Evolutionary conservation across 2,113 vertebrate genomes (phyloP).

Genomic region (Rhynchomys soricoides): DNA sequence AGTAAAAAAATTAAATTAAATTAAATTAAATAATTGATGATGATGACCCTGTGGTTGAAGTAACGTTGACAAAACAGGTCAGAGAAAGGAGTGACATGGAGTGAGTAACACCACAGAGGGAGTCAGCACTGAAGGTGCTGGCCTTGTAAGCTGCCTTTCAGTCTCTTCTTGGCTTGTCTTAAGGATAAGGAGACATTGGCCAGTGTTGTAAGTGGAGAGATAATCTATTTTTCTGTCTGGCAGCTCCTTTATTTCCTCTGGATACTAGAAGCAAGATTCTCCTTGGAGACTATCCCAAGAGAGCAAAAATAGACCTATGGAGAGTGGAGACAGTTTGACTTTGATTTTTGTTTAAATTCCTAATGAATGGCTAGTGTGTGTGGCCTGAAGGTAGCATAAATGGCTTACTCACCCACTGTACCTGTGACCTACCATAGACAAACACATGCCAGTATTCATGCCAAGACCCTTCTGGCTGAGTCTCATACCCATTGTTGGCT

Average conservation of each 20-base stretch:
- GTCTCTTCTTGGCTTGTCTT: neutral
- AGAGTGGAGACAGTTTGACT: neutral
- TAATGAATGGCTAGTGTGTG: neutral
- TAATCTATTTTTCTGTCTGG: neutral
- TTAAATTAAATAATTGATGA: too few relatives aligned
- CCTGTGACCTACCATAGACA: neutral
- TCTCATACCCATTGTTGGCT: neutral
- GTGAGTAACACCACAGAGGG: too few relatives aligned
- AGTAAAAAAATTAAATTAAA: too few relatives aligned
- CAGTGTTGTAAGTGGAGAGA: neutral
- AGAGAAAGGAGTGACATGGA: neutral
- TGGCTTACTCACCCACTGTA: too few relatives aligned
- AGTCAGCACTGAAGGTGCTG: neutral
- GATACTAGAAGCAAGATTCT: neutral
- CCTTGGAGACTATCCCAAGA: neutral
- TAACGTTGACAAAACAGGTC: neutral
- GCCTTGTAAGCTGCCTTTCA: neutral
- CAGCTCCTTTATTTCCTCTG: neutral
- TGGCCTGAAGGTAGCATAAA: neutral
- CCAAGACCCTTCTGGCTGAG: neutral
- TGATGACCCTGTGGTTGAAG: neutral
- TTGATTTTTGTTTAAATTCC: constrained; percentile 20
- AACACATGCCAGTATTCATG: neutral
- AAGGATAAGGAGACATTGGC: neutral
- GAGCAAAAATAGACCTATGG: neutral